A percentile compares a stretch with the other conserved stretches of the same genome.
phyloP scores from a whole-genome alignment of 2,888 invertebrate genomes.

The Drosophila buzzatii region DNA sequence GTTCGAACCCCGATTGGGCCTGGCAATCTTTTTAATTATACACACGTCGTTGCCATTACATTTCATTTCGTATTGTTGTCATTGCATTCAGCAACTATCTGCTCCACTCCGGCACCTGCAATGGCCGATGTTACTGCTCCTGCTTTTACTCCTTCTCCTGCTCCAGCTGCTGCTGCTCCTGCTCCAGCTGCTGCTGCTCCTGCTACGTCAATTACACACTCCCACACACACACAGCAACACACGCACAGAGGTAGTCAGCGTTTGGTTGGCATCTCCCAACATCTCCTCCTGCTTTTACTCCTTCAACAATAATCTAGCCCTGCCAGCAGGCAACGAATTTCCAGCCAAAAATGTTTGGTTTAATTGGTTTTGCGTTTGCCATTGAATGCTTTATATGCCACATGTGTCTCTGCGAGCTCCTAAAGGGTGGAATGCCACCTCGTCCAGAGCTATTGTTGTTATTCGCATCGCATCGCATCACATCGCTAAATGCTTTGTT shows the following conservation, averaged over 20 bases:
- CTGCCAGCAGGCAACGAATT: slow-evolving; percentile 53
- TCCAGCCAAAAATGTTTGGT: slow-evolving; percentile 72
- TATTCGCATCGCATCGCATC: slow-evolving; percentile 22
- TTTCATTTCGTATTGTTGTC: slow-evolving; percentile 74
- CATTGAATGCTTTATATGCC: slow-evolving; percentile 64
- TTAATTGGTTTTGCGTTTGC: slow-evolving; percentile 75
- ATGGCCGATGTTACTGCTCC: slow-evolving; percentile 12
- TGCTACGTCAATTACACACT: slow-evolving; percentile 50
- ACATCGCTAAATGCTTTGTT: slow-evolving; percentile 40
- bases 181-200: background rate
- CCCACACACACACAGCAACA: slow-evolving; percentile 38
- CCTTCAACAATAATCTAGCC: slow-evolving; percentile 46
- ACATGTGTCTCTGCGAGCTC: slow-evolving; percentile 18
- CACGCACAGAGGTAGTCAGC: background rate
- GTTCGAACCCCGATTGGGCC: slow-evolving; percentile 29
- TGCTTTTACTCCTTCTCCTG: too few species aligned
- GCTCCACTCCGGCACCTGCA: slow-evolving; percentile 46
- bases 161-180: too few species aligned
- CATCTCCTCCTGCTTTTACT: background rate
- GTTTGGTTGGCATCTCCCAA: background rate
- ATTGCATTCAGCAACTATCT: slow-evolving; percentile 37
- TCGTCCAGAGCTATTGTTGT: slow-evolving; percentile 19
- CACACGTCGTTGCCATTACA: slow-evolving; percentile 78
- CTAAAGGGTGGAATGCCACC: background rate
- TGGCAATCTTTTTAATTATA: slow-evolving; percentile 67